Evolutionary conservation across 2,888 invertebrate genomes (phyloP), one percentile per base, ranked within the genome.

Genomic region (Apamea crenata): DNA sequence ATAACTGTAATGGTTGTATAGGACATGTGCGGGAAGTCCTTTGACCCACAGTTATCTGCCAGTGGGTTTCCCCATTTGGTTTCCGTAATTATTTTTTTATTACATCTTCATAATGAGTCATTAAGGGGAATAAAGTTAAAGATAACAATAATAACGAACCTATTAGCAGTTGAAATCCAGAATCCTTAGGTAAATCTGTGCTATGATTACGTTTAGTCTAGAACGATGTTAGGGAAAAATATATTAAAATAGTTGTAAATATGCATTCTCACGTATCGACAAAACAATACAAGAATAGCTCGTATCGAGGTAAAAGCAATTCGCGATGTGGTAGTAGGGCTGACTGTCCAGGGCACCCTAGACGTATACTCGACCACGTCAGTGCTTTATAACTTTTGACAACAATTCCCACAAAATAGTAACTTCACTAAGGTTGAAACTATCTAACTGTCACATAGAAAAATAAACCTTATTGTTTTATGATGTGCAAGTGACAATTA

Each of bases 1-100:
- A 72, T 68, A 82, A 82, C 65, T 74, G 59, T 56, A 44, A 6
- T 2, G 21, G 29, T 56, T 47, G 12, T 21, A 44, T 76, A 44
- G 78, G 29, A 56, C 12, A 47, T 40, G 1, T 16, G 1, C 25
- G 67, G 78, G 80, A 47, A 78, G 53, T 68, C 44, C 56, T 63
- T 29, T 61, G 18, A 53, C 67, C 66, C 40, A 61, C 5, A n/a
- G 18, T 8, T 32, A 59, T 61, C 14, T 10, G 61, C 68, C 29
- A 61, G n/a, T 32, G 68, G 68, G 7, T 65, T 47, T 83, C n/a
- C 84, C 53, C 47, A n/a, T 56, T 21, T 29, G 6, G 25, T 16
- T 61, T 36, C 6, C 5, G 18, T 65, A 16, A 25, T 53, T 32
- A 53, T 44, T 25, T 32, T 82, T 32, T 40, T 40, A 16, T 32